Base-by-base conservation (phyloP, 2,113 vertebrate genomes). In the Bagarius yarrelli region DNA sequence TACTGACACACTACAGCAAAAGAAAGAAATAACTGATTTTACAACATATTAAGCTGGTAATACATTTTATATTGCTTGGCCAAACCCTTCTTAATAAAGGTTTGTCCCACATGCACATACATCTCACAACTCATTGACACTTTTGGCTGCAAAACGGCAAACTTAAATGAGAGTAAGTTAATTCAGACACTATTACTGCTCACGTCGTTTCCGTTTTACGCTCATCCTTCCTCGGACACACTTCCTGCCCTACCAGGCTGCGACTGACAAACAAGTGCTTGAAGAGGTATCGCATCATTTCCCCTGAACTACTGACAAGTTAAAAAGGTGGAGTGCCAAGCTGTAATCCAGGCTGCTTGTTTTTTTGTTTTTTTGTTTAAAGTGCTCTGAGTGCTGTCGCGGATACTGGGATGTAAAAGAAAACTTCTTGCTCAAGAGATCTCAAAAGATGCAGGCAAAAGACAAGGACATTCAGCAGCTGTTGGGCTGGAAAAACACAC, bases 221-320 rank as follows among this genome's bases (percentile, higher is more conserved):
- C 66, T 82, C 81, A 67, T 86, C 86, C 80, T 85, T 67, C 83
- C 77, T 66, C 69, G 44, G 78, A 55, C 87, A 78, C 64, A 85
- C 87, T 92, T 92, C 90, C 91, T 90, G 89, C 63, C 85, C 76
- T 21, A 79, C 84, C 30, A 47, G 64, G 87, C 64, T 64, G 64
- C 79, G 75, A 88, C 83, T 87, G 86, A 89, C 86, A 90, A 89
- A 90, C 87, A 85, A 76, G 83, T 90, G 91, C 88, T 89, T 88
- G 78, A 84, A 78, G 83, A 89, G 85, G 88, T 81, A 86, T 88
- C 86, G 84, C 88, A 87, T 86, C 50, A 53, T 85, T 90, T 91
- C 90, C 90, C 88, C 85, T 72, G 76, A 80, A 82, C 81, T 82
- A 73, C 84, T 82, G 76, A 75, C 36, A 9, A 21, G 53, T 34